Evolutionary conservation across 2,113 vertebrate genomes (phyloP).

Genomic region (Rhadina sibilatrix): DNA sequence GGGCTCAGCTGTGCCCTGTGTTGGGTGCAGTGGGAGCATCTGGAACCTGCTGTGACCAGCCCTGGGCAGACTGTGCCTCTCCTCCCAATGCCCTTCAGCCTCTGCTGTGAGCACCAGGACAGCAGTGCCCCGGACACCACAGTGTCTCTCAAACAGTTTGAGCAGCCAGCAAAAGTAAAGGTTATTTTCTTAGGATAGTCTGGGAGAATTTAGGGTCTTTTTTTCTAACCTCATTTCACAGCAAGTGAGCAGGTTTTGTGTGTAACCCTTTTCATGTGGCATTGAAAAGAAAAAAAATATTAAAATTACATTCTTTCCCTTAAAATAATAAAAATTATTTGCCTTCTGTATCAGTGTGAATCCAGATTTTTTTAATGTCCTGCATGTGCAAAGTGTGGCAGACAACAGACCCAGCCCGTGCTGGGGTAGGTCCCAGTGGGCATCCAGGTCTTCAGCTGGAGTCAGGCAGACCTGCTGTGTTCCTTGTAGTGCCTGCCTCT

Average conservation of each 20-base stretch:
- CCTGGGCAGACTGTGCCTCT: rapidly evolving
- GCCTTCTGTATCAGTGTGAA: not conserved
- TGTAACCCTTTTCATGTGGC: not conserved
- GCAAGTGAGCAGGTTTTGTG: not conserved
- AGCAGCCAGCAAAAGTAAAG: not conserved
- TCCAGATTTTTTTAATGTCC: not conserved
- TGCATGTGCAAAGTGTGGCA: rapidly evolving
- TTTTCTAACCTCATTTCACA: not conserved
- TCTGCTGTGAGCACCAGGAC: rapidly evolving
- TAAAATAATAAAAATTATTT: not conserved
- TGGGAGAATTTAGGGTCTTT: not conserved
- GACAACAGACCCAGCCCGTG: rapidly evolving
- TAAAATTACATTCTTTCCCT: not conserved
- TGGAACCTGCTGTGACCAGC: not conserved
- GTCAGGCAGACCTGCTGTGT: not conserved
- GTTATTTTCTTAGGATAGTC: not conserved
- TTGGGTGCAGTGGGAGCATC: rapidly evolving
- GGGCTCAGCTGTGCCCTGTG: not conserved
- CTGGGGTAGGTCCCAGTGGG: not conserved
- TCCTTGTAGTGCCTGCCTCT: not conserved
- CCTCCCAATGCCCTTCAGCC: not conserved
- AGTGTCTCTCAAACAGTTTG: not conserved
- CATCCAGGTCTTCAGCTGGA: rapidly evolving
- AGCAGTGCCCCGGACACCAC: rapidly evolving
- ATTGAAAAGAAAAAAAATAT: not conserved